phyloP scores from a whole-genome alignment of 2,797 vertebrate species.

The Agapornis canus region DNA sequence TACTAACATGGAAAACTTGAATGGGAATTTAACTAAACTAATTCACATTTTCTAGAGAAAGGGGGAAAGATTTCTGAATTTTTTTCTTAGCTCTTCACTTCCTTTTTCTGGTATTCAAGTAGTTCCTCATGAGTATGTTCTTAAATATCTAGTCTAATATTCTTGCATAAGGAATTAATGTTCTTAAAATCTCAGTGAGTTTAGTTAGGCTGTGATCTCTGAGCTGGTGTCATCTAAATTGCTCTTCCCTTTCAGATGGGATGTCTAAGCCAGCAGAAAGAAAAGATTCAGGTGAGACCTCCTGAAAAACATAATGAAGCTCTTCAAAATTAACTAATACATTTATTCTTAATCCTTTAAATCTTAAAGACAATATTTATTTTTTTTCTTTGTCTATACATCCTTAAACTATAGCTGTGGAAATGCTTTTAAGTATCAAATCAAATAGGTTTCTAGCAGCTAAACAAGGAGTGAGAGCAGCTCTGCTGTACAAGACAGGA shows the following conservation, averaged over 20 bases:
- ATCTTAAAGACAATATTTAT: background rate
- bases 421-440: background rate
- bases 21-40: background rate
- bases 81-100: background rate
- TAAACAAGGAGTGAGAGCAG: background rate
- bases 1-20: background rate
- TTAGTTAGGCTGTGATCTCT: background rate
- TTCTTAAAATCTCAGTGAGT: background rate
- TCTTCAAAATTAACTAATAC: background rate
- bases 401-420: background rate
- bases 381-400: background rate
- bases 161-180: background rate
- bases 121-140: background rate
- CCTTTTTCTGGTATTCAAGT: background rate
- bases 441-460: conserved; percentile 1
- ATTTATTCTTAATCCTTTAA: background rate
- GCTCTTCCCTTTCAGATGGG: conserved; percentile 93
- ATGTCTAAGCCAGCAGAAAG: conserved; percentile 88
- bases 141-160: background rate
- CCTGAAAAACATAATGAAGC: background rate
- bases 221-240: conserved; percentile 55
- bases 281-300: conserved; percentile 96
- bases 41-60: background rate
- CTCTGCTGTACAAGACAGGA: background rate
- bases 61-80: background rate